phyloP scores from a whole-genome alignment of 2,113 vertebrate species.

The Pluvialis apricaria region DNA sequence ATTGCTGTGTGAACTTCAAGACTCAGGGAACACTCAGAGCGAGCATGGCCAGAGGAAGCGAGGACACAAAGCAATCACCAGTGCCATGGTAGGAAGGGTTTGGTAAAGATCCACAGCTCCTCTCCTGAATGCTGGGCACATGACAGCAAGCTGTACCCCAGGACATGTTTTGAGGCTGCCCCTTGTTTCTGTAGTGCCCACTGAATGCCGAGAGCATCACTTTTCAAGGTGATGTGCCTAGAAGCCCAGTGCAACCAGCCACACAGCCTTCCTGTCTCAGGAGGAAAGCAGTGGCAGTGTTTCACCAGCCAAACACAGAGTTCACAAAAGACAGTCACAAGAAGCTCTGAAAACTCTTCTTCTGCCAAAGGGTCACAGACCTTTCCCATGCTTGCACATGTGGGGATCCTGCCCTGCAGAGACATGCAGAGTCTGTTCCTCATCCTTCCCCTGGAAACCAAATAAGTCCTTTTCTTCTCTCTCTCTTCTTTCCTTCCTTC shows the following conservation, averaged over 20 bases:
- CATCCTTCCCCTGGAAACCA: not conserved
- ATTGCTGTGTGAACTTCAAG: not conserved
- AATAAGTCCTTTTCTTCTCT: not conserved
- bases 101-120: not conserved
- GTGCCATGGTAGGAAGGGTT: not conserved
- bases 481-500: not conserved
- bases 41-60: not conserved
- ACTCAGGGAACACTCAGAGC: not conserved
- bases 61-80: not conserved
- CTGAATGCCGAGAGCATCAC: not conserved
- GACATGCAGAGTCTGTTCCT: not conserved
- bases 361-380: not conserved
- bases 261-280: not conserved
- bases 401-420: not conserved
- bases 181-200: not conserved
- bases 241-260: not conserved
- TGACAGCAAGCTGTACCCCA: not conserved
- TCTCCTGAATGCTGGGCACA: not conserved
- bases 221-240: not conserved
- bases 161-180: not conserved
- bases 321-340: not conserved
- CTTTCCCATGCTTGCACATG: not conserved
- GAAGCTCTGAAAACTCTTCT: not conserved
- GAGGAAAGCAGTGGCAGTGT: not conserved
- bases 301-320: not conserved